These are phyloP conservation scores for Physella acuta DNA, from an alignment of 1,140 invertebrate species.

Conservation along the genomic window DNA sequence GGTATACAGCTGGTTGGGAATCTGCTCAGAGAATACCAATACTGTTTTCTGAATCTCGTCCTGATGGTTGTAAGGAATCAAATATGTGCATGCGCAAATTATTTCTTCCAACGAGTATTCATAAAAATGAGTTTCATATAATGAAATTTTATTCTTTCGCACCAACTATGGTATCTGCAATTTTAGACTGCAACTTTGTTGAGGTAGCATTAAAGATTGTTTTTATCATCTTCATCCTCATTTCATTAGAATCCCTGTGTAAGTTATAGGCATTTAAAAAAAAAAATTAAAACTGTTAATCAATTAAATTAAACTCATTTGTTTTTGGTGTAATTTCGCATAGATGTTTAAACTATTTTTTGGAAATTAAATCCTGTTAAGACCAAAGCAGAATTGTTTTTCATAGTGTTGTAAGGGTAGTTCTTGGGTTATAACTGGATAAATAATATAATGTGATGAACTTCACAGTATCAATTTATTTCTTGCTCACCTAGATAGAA, in stretches of 20 bases:
- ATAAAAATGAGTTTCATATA: neutral
- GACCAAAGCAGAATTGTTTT: too few species aligned
- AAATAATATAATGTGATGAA: neutral
- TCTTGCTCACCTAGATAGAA: neutral
- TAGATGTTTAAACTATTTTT: too few species aligned
- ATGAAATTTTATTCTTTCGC: neutral
- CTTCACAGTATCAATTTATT: neutral
- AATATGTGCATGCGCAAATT: too few species aligned
- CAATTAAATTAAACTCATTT: too few species aligned
- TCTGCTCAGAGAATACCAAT: too few species aligned
- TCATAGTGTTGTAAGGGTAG: too few species aligned
- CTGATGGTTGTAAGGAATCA: too few species aligned
- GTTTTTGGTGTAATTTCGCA: too few species aligned
- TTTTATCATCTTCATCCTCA: neutral
- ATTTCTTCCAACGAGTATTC: neutral
- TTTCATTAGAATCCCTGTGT: neutral
- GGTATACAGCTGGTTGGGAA: too few species aligned
- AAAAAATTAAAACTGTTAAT: neutral
- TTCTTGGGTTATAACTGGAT: neutral
- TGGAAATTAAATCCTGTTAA: too few species aligned
- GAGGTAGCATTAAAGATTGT: neutral
- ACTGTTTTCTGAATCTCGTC: too few species aligned
- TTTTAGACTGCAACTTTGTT: neutral
- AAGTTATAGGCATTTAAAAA: neutral
- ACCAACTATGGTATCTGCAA: neutral